Percentiles rank a stretch among this genome's conserved stretches.
These are phyloP conservation scores for Megaceryle maxima DNA, from an alignment of 2,113 vertebrate species.

Conservation along the genomic window DNA sequence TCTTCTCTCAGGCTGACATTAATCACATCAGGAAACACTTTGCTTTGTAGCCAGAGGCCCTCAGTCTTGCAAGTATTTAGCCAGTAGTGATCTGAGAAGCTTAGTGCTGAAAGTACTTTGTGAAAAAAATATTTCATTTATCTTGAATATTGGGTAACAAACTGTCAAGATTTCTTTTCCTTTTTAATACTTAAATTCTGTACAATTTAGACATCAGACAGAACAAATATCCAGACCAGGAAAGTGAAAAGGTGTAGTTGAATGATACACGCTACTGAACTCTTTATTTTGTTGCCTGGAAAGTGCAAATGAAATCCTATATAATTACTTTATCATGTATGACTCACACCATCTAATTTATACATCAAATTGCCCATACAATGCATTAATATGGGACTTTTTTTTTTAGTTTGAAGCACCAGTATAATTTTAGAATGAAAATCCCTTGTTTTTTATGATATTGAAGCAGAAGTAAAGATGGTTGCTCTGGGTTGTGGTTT, in stretches of 20 bases:
- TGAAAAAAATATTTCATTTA: slow-evolving; percentile 41
- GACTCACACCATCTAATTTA: neutral
- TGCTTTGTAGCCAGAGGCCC: neutral
- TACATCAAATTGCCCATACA: neutral
- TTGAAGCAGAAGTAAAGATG: neutral
- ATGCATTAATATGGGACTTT: neutral
- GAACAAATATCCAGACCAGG: neutral
- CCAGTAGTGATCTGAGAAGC: slow-evolving; percentile 50
- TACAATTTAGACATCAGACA: neutral
- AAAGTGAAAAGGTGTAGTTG: neutral
- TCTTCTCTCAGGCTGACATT: slow-evolving; percentile 18
- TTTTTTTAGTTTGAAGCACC: neutral
- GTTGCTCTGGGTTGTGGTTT: neutral
- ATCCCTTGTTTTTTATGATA: neutral
- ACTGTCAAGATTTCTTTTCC: neutral
- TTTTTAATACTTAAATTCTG: neutral
- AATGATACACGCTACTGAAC: neutral
- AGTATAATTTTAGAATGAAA: neutral
- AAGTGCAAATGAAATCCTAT: neutral
- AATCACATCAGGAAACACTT: slow-evolving; percentile 55
- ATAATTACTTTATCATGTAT: neutral
- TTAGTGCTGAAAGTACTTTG: slow-evolving; percentile 16
- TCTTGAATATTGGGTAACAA: slow-evolving; percentile 27
- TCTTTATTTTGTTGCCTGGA: neutral
- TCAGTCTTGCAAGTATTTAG: slow-evolving; percentile 33